Evolutionary conservation across 2,113 vertebrate genomes (phyloP), one percentile per base, ranked within the genome.

Genomic region (Trematocara stigmaticum): DNA sequence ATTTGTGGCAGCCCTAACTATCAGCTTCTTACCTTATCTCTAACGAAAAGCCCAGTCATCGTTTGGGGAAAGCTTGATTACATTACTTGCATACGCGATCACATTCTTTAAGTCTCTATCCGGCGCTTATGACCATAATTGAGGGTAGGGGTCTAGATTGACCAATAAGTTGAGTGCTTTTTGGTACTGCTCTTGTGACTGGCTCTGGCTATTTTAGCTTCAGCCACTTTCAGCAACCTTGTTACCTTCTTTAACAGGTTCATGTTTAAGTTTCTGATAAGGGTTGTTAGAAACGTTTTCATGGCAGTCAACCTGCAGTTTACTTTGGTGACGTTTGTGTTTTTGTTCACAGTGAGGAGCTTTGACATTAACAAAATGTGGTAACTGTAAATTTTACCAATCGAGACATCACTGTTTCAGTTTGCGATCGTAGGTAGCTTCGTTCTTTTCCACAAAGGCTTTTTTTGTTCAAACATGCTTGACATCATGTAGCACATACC

Each of bases 31-130:
- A 52, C 18, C 18, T 52, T 52, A 10, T 52, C 51, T 52, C 51
- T 52, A 52, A 52, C 1, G 5, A 52, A 53, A 20, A 53, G n/a
- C 5, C 0, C 51, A 53, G 3, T 53, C n/a, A 53, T 20, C 1
- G 1, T 53, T 6, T 53, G 51, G 10, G 5, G 51, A 53, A 20
- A 20, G 51, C 51, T 53, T 20, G 18, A 20, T 53, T 53, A 53
- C 51, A 53, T 53, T 53, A 53, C n/a, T 53, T 53, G 51, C n/a
- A 53, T 20, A 53, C 0, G 1, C 9, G 9, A 53, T 53, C 51
- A 53, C 51, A 53, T 20, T 53, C 51, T 53, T 1, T 53, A 2
- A 11, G 51, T 53, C n/a, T 20, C 51, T 20, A 20, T 20, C 51
- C 0, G 10, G 51, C 20, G n/a, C n/a, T 11, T 53, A 53, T 20